These are phyloP conservation scores for Euplexia lucipara DNA, from an alignment of 2,888 invertebrate species.

Conservation along the genomic window DNA sequence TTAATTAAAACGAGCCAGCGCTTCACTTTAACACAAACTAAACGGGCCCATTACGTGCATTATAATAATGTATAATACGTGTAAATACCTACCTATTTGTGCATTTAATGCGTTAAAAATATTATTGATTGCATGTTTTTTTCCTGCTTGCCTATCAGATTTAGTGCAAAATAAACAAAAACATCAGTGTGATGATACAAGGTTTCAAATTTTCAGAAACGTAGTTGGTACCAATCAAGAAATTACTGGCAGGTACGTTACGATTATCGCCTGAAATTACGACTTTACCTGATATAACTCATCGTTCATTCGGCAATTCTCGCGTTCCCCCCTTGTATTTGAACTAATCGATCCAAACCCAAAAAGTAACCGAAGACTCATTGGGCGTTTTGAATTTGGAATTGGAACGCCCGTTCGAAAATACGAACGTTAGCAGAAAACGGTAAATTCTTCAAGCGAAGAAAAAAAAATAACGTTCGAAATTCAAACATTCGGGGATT, in stretches of 20 bases:
- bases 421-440: slow-evolving; percentile 68
- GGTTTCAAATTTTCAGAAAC: neutral
- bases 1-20: slow-evolving; percentile 77
- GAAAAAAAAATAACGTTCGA: slow-evolving; percentile 75
- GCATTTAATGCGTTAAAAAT: slow-evolving; percentile 24
- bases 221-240: neutral
- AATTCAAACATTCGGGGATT: slow-evolving; percentile 84
- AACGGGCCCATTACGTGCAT: slow-evolving; percentile 74
- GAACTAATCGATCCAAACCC: slow-evolving; percentile 52
- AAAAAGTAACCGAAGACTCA: slow-evolving; percentile 55
- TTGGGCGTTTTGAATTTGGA: slow-evolving; percentile 63
- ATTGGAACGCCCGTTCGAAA: slow-evolving; percentile 58
- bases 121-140: slow-evolving; percentile 15
- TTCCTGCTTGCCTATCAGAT: slow-evolving; percentile 8
- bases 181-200: neutral
- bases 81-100: slow-evolving; percentile 35
- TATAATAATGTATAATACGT: slow-evolving; percentile 66
- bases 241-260: neutral
- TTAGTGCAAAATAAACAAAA: neutral
- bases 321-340: slow-evolving; percentile 39
- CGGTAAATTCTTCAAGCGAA: slow-evolving; percentile 69
- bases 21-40: slow-evolving; percentile 72
- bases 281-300: slow-evolving; percentile 7
- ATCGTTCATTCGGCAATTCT: slow-evolving; percentile 7
- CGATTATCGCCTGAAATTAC: neutral